These are phyloP conservation scores for Lacanobia wlatinum DNA, from an alignment of 2,888 invertebrate genomes.

Conservation along the genomic window DNA sequence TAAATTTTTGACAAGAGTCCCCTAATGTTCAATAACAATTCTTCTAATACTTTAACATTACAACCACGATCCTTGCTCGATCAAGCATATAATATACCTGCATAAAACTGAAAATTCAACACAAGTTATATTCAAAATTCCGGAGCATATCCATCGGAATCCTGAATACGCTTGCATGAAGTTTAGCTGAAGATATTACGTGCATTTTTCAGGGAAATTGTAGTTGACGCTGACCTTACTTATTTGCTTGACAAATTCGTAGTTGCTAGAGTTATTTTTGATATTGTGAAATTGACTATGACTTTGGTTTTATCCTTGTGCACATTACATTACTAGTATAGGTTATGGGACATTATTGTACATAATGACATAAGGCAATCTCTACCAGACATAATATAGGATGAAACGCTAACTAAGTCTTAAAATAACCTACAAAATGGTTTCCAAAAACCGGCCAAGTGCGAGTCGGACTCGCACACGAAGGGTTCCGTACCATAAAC, in stretches of 20 bases:
- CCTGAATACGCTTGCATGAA: constrained; percentile 57
- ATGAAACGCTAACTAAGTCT: too few relatives aligned
- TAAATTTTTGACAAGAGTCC: too few relatives aligned
- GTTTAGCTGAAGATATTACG: constrained; percentile 63
- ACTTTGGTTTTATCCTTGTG: too few relatives aligned
- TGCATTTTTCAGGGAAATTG: constrained; percentile 61
- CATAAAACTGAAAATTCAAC: constrained; percentile 41
- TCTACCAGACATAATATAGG: too few relatives aligned
- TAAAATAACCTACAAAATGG: too few relatives aligned
- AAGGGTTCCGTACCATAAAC: too few relatives aligned
- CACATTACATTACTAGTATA: too few relatives aligned
- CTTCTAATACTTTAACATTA: not conserved
- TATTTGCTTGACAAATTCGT: constrained; percentile 26
- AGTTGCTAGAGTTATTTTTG: not conserved
- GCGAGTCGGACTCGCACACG: too few relatives aligned
- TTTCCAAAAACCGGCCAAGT: too few relatives aligned
- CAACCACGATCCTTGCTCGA: not conserved
- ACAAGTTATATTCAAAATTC: constrained; percentile 42
- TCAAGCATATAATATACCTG: constrained; percentile 12
- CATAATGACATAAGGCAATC: too few relatives aligned
- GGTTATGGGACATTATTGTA: too few relatives aligned
- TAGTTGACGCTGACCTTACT: constrained; percentile 38
- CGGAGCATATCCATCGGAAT: constrained; percentile 55
- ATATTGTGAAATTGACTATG: not conserved
- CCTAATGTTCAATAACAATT: not conserved